Evolutionary conservation across 2,888 invertebrate genomes (phyloP), one percentile per base, ranked within the genome.

Genomic region (Amphipoea oculea): DNA sequence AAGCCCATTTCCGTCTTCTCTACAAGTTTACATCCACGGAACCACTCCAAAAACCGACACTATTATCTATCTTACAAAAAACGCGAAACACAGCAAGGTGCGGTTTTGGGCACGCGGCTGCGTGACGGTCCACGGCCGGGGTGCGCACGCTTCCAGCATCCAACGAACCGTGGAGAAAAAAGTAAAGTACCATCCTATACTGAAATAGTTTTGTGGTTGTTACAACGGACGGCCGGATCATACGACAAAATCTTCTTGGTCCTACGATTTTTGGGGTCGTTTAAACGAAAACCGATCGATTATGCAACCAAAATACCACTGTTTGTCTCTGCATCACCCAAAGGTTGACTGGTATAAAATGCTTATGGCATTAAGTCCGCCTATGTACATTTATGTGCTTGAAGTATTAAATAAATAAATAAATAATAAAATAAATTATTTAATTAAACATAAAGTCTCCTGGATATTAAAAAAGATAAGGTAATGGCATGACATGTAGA

Each of bases 41-140:
- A 88, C 88, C 88, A 20, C 7, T 45, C n/a, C 12, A 4, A 69
- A 71, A 84, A 60, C 63, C 29, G 20, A 73, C 66, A 57, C 66
- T 84, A 88, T 84, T 86, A 86, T 79, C 79, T 69, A 73, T 29
- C 6, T 11, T 36, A 82, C 72, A 90, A 90, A 89, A 89, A 88
- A 83, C 42, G 67, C 62, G 66, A 78, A 69, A 85, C 79, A 66
- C 85, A 94, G 95, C 95, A 96, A 96, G 96, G 96, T 96, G 96
- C 96, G 91, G 86, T 93, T 93, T 95, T 92, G 95, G 94, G 96
- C 96, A 96, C 96, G 96, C 95, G 91, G 72, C 95, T 94, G 94
- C 96, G 96, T 96, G 96, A 96, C 96, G 94, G 88, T 81, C 76
- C 79, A 82, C 78, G 83, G 73, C 79, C 86, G 85, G 91, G 94